phyloP scores from a whole-genome alignment of 2,888 invertebrate species.

The Amiota minor region DNA sequence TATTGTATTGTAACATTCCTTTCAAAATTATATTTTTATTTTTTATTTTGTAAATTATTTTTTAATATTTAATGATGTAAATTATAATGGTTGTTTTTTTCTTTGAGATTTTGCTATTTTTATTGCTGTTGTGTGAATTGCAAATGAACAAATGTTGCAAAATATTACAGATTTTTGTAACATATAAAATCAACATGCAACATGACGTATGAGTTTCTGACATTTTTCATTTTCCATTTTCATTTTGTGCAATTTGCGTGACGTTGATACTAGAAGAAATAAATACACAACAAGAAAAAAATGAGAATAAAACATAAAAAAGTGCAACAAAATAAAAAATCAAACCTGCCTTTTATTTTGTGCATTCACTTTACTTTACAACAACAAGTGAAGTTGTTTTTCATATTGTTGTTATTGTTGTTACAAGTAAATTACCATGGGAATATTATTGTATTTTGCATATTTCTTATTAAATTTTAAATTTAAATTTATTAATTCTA shows the following conservation, averaged over 20 bases:
- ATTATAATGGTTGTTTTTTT: no score
- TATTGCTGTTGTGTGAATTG: no score
- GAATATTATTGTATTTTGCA: conserved; percentile 10
- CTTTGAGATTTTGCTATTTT: no score
- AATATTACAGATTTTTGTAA: background rate
- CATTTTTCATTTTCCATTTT: conserved; percentile 3
- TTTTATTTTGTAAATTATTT: no score
- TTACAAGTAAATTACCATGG: conserved; percentile 10
- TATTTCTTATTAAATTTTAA: background rate
- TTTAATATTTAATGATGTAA: background rate
- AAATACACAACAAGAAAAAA: conserved; percentile 12
- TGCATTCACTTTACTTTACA: background rate
- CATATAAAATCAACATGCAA: conserved; percentile 9
- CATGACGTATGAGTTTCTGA: conserved; percentile 16
- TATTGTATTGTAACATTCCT: no score
- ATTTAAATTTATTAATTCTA: no score
- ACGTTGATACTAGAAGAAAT: background rate
- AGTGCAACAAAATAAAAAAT: conserved; percentile 37
- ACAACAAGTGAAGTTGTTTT: conserved; percentile 4
- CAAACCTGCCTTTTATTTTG: conserved; percentile 21
- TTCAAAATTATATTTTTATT: no score
- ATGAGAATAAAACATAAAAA: conserved; percentile 7
- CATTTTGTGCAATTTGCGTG: conserved; percentile 12
- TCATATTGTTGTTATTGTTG: conserved; percentile 13
- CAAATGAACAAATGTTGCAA: background rate